Evolutionary conservation across 2,113 vertebrate genomes (phyloP).

Genomic region (Drymodes brunneopygia): DNA sequence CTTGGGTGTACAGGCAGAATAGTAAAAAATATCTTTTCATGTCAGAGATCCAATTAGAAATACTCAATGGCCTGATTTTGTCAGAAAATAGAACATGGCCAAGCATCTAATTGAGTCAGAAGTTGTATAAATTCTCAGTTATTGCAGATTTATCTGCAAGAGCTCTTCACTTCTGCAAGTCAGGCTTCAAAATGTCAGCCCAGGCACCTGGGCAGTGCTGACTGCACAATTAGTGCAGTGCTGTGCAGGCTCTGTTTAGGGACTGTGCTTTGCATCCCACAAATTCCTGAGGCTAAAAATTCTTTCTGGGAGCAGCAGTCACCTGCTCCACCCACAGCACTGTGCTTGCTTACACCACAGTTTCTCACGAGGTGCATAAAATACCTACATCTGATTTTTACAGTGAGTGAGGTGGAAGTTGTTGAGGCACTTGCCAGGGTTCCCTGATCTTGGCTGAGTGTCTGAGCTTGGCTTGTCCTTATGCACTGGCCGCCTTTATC

Average conservation of each 20-base stretch:
- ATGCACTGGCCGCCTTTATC: not conserved
- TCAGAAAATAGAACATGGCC: not conserved
- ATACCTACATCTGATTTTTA: not conserved
- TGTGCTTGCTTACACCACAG: rapidly evolving
- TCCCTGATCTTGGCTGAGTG: not conserved
- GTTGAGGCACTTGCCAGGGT: not conserved
- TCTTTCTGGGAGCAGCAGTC: not conserved
- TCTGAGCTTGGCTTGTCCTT: not conserved
- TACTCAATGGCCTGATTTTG: not conserved
- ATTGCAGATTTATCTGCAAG: not conserved
- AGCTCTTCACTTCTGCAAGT: not conserved
- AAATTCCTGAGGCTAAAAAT: not conserved
- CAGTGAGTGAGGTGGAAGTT: not conserved
- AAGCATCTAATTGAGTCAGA: not conserved
- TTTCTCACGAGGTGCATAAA: not conserved
- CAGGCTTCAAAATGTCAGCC: not conserved
- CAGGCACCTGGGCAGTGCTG: not conserved
- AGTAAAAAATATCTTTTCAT: not conserved
- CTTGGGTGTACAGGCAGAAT: not conserved
- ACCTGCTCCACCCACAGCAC: rapidly evolving
- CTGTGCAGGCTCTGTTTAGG: not conserved
- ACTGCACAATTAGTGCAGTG: not conserved
- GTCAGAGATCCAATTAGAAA: slow-evolving; percentile 8
- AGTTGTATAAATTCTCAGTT: not conserved
- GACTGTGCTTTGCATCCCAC: not conserved